phyloP scores from a whole-genome alignment of 2,888 invertebrate species.

The Drosophila setosimentum region DNA sequence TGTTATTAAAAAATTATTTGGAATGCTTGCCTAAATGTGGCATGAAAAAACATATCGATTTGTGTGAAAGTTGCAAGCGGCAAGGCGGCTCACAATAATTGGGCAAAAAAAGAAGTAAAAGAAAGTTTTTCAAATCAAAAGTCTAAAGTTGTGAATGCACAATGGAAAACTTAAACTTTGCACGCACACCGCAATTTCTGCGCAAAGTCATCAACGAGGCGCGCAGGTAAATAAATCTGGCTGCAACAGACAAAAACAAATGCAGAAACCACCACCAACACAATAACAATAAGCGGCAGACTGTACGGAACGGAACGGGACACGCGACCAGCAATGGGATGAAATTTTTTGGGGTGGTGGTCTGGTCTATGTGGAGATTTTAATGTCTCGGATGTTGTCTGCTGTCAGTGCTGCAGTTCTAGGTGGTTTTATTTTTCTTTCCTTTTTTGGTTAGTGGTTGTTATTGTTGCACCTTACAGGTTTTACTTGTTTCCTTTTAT shows the following conservation, averaged over 20 bases:
- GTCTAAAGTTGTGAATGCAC: constrained; percentile 60
- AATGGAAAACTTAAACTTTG: constrained; percentile 84
- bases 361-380: constrained; percentile 9
- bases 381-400: constrained; percentile 33
- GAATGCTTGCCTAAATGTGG: constrained; percentile 13
- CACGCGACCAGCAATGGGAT: constrained; percentile 11
- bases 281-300: constrained; percentile 21
- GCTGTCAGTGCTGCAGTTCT: constrained; percentile 36
- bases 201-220: constrained; percentile 84
- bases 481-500: constrained; percentile 66
- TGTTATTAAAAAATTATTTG: not conserved
- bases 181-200: constrained; percentile 84
- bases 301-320: constrained; percentile 27
- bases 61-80: constrained; percentile 67
- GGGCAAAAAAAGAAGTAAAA: constrained; percentile 31
- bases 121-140: constrained; percentile 61
- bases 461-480: constrained; percentile 72
- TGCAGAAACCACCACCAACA: constrained; percentile 43
- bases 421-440: constrained; percentile 4
- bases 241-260: constrained; percentile 38
- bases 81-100: constrained; percentile 41
- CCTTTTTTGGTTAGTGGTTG: constrained; percentile 30
- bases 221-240: constrained; percentile 73
- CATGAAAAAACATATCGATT: constrained; percentile 66
- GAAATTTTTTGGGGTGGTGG: constrained; percentile 37